A percentile compares a stretch with the other conserved stretches of the same genome.
Conservation (phyloP, 1,140 invertebrate genomes). For the Magallana angulata region DNA sequence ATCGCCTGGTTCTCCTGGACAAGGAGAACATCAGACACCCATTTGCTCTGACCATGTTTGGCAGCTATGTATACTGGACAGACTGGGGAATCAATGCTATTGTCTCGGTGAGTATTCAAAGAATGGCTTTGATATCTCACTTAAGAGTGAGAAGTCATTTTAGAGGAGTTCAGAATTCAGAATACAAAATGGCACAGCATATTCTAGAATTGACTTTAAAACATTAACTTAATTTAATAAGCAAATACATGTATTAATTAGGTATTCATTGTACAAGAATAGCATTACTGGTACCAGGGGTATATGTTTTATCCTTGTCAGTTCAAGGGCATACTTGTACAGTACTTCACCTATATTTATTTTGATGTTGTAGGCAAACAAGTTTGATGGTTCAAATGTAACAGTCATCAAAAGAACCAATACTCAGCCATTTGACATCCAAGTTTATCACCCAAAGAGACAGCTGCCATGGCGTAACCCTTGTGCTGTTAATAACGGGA, state of each 20-base stretch:
- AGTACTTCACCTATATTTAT: not conserved
- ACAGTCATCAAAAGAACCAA: constrained; percentile 83
- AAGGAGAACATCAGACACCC: constrained; percentile 86
- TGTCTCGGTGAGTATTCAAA: constrained; percentile 80
- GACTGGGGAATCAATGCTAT: constrained; percentile 95
- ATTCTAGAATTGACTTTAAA: no score
- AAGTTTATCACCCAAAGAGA: constrained; percentile 89
- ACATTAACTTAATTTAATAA: no score
- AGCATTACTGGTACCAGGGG: no score
- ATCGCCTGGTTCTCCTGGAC: constrained; percentile 81
- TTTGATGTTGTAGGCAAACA: constrained; percentile 81
- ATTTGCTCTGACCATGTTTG: constrained; percentile 92
- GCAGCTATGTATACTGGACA: constrained; percentile 92
- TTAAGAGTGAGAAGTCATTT: no score
- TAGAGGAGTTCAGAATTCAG: no score
- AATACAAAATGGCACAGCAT: no score
- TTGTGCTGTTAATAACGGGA: constrained; percentile 83
- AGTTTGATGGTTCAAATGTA: constrained; percentile 84
- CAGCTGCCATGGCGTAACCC: constrained; percentile 84
- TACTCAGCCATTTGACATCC: constrained; percentile 91
- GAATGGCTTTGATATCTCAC: no score
- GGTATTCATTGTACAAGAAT: no score
- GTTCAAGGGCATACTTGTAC: no score
- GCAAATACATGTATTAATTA: no score
- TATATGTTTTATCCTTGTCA: no score